Conservation (phyloP, 2,888 invertebrate genomes). For the Cantharis lateralis region DNA sequence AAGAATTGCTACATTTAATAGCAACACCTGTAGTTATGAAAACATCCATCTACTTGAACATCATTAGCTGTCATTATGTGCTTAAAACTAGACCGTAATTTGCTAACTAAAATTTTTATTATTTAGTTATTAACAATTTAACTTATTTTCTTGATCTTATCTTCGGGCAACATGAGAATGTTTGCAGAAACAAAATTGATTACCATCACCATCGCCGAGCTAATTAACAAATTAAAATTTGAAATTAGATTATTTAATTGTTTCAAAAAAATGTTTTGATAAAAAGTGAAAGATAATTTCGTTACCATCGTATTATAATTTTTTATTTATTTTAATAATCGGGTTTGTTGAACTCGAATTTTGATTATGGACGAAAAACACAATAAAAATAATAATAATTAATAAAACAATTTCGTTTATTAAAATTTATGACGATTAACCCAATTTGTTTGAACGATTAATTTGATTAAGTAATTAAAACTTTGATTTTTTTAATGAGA, state of each 20-base stretch:
- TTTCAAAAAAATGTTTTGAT: background rate
- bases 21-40: slow-evolving; percentile 7
- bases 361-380: background rate
- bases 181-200: background rate
- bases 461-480: background rate
- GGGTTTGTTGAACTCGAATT: background rate
- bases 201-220: background rate
- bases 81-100: background rate
- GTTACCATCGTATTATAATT: background rate
- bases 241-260: background rate
- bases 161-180: background rate
- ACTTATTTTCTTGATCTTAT: background rate
- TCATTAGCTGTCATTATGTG: background rate
- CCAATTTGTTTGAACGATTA: background rate
- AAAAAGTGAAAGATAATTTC: background rate
- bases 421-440: background rate
- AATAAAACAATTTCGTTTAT: background rate
- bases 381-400: background rate
- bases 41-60: background rate
- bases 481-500: background rate
- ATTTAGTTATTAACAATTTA: background rate
- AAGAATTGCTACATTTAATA: slow-evolving; percentile 12
- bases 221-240: background rate
- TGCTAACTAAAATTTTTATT: background rate
- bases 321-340: background rate